Percentiles rank a stretch among this genome's conserved stretches.
Evolutionary conservation across 2,797 vertebrate genomes (phyloP).

Genomic region (Cephalopachus bancanus): DNA sequence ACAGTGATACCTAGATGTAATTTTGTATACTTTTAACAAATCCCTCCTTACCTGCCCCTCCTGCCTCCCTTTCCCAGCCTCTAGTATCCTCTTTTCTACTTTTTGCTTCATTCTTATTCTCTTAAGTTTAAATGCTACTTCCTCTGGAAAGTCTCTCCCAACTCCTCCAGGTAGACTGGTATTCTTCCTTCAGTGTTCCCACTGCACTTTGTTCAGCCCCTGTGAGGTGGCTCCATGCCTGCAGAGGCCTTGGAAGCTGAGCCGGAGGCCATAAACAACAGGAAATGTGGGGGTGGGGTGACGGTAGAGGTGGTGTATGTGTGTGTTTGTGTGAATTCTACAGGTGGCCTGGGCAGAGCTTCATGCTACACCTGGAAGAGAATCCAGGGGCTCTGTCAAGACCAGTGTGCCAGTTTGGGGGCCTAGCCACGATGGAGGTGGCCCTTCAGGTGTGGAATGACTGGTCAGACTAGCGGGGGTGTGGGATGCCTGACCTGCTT

Average conservation of each 20-base stretch:
- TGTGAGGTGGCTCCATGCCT: conserved; percentile 25
- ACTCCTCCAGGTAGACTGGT: neutral
- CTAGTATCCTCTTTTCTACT: neutral
- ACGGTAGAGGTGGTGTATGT: neutral
- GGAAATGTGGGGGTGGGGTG: conserved; percentile 66
- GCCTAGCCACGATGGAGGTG: neutral
- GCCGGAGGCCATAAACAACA: conserved; percentile 71
- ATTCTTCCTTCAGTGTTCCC: neutral
- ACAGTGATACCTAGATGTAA: neutral
- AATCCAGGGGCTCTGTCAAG: neutral
- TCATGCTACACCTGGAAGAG: neutral
- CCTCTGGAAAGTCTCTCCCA: neutral
- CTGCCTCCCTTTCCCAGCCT: neutral
- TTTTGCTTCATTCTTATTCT: neutral
- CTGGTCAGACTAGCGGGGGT: conserved; percentile 47
- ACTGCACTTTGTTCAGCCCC: neutral
- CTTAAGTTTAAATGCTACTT: neutral
- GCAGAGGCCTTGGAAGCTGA: conserved; percentile 56
- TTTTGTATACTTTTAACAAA: neutral
- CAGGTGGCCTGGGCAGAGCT: conserved; percentile 6
- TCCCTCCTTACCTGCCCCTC: neutral
- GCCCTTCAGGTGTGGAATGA: conserved; percentile 25
- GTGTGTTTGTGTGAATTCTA: conserved; percentile 7
- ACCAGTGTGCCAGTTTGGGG: neutral
- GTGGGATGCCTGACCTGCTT: conserved; percentile 59